Percentiles rank a stretch among this genome's conserved stretches.
Evolutionary conservation across 2,888 invertebrate genomes (phyloP).

Genomic region (Cephus nigrinus): DNA sequence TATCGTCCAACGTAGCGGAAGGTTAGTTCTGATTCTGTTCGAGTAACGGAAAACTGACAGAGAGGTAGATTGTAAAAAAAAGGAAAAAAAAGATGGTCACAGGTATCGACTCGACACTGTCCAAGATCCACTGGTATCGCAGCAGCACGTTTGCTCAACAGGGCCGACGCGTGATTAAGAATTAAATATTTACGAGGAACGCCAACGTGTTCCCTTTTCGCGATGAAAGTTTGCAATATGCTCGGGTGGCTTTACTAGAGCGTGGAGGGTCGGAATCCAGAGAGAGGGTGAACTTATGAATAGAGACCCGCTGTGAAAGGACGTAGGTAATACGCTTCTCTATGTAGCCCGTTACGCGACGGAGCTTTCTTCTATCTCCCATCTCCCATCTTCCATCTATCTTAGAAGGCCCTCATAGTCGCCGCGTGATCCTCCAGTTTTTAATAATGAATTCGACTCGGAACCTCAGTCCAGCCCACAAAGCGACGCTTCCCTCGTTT

Average conservation of each 20-base stretch:
- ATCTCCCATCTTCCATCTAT: neutral
- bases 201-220: slow-evolving; percentile 4
- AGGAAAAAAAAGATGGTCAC: neutral
- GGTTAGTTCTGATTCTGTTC: neutral
- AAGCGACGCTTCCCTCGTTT: neutral
- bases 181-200: slow-evolving; percentile 20
- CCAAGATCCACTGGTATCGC: neutral
- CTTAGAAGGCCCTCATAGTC: neutral
- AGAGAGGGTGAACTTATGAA: neutral
- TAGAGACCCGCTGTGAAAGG: slow-evolving; percentile 1
- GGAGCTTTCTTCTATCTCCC: neutral
- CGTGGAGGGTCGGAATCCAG: neutral
- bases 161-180: slow-evolving; percentile 15
- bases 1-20: neutral
- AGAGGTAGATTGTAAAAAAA: neutral
- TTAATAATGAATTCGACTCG: neutral
- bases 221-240: slow-evolving; percentile 7
- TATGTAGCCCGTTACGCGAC: neutral
- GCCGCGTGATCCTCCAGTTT: neutral
- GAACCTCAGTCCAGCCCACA: neutral
- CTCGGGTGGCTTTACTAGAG: neutral
- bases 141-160: neutral
- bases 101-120: neutral
- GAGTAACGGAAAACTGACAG: neutral
- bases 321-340: slow-evolving; percentile 4